phyloP scores from a whole-genome alignment of 2,113 vertebrate species.

The Azemiops feae region DNA sequence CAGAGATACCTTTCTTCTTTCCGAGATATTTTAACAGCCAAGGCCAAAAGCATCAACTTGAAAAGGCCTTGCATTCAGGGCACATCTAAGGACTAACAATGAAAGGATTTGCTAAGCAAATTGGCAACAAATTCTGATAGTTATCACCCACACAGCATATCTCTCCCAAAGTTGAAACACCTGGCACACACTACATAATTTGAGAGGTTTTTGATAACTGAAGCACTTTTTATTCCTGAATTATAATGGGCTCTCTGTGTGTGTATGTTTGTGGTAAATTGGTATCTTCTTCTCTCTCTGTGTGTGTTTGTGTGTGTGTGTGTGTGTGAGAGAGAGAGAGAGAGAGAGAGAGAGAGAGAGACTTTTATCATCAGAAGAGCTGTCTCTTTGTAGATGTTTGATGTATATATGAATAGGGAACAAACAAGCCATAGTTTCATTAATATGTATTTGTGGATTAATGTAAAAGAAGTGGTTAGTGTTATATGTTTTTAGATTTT shows the following conservation, averaged over 20 bases:
- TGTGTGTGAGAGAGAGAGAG: too few relatives aligned
- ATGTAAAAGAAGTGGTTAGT: neutral
- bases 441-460: neutral
- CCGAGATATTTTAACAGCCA: neutral
- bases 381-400: neutral
- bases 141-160: neutral
- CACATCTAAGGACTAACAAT: neutral
- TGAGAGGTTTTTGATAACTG: neutral
- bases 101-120: neutral
- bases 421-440: neutral
- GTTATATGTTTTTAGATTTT: neutral
- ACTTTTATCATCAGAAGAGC: neutral
- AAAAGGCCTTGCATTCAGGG: neutral
- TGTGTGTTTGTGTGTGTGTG: neutral
- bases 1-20: slow-evolving; percentile 3
- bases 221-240: neutral
- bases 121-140: neutral
- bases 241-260: neutral
- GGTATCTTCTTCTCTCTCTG: neutral
- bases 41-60: neutral
- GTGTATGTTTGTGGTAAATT: neutral
- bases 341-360: neutral
- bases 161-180: neutral
- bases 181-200: neutral
- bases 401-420: neutral